phyloP scores from a whole-genome alignment of 2,797 vertebrate species.

The Girardinus metallicus region DNA sequence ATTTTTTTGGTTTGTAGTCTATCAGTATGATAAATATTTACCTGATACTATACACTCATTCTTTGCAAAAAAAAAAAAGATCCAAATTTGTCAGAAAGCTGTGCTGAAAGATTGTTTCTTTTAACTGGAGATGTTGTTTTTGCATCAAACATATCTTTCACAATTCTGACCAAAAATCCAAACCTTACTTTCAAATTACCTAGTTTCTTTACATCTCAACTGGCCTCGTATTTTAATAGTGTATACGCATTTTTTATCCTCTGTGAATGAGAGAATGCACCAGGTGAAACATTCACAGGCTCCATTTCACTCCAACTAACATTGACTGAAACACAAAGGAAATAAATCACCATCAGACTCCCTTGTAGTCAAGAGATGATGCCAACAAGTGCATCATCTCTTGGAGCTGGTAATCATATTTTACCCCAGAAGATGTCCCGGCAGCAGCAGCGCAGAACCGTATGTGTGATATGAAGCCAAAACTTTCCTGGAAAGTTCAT shows the following conservation, averaged over 20 bases:
- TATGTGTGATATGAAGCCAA: slow-evolving; percentile 67
- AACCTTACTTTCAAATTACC: background rate
- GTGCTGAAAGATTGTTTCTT: background rate
- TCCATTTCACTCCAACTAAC: slow-evolving; percentile 64
- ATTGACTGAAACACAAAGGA: slow-evolving; percentile 74
- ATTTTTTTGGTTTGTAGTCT: background rate
- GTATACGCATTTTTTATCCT: background rate
- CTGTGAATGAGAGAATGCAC: slow-evolving; percentile 22
- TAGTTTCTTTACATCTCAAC: background rate
- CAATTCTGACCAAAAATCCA: background rate
- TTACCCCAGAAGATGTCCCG: slow-evolving; percentile 63
- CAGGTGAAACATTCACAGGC: slow-evolving; percentile 68
- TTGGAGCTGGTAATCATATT: slow-evolving; percentile 68
- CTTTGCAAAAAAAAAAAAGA: background rate
- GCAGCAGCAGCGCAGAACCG: slow-evolving; percentile 47
- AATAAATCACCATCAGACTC: slow-evolving; percentile 72
- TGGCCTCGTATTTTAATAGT: background rate
- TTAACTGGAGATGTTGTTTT: background rate
- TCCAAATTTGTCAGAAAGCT: background rate
- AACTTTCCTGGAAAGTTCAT: slow-evolving; percentile 73
- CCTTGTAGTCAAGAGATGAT: slow-evolving; percentile 34
- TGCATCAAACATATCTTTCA: background rate
- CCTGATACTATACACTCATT: background rate
- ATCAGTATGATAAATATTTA: background rate
- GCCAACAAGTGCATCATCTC: slow-evolving; percentile 74